Evolutionary conservation across 1,140 invertebrate species (phyloP), one percentile per base, ranked within the genome.

Genomic region (Zaprionus tsacasi): DNA sequence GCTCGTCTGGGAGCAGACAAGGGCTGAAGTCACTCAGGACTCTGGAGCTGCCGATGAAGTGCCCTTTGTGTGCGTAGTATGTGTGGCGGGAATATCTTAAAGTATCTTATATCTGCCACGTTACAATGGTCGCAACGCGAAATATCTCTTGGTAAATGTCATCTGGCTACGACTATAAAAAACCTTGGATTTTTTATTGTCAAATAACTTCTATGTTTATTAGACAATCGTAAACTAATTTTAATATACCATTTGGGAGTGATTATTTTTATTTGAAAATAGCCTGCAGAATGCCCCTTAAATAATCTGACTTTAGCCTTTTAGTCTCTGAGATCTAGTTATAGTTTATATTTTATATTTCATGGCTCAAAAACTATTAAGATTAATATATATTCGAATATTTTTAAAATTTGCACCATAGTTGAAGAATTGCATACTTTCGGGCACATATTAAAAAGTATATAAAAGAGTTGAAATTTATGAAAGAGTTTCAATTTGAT

Each of bases 11-110:
- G 17, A 4, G 45, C 45, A 50, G 45, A 50, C 45, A 45, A 45
- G 40, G 57, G 73, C 50, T 70, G 56, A 21, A 68, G 48, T 57
- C 21, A 70, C 65, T 45, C 7, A 45, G 6, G 40, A 45, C 54
- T 57, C 48, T 64, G 59, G 21, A 1, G 21, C 50, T 69, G 38
- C 83, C 74, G 85, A 80, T 87, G 77, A 87, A 87, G 85, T 78
- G 77, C 70, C 83, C 71, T 67, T 69, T 33, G 21, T 21, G 58
- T 69, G 70, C 65, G 60, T 54, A 70, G 21, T 21, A 2, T 21
- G 21, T 21, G 21, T 21, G 52, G 48, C 54, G 76, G 55, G 48
- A 76, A 80, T 82, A 77, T 83, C 66, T 83, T 82, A 70, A 64
- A 86, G 83, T 79, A 82, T 30, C 27, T 30, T 30, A 30, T 30